Evolutionary conservation across 2,797 vertebrate species (phyloP), one percentile per base, ranked within the genome.

Genomic region (Premnoplex brunnescens): DNA sequence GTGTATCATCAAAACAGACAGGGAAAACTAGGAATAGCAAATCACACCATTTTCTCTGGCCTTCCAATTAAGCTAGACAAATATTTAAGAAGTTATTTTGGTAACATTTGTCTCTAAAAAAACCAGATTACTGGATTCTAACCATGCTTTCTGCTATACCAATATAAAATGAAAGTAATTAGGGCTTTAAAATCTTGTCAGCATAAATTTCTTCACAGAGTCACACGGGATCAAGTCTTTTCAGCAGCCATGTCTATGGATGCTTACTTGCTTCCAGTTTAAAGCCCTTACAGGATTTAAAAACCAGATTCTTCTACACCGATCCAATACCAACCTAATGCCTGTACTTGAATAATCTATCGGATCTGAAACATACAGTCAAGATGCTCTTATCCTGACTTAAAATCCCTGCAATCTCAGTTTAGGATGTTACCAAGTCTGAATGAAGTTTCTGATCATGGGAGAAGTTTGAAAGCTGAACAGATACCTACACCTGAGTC

Each of bases 1-100:
- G 17, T 60, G 21, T 72, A 71, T 59, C 51, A 95, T 62, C 82
- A 89, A 88, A 94, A 94, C 34, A 88, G 76, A 92, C 51, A 89
- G 0, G 1, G 21, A 77, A 79, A 75, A 93, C 24, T 75, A 91
- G 37, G 36, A 91, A 72, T 0, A 90, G 37, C 9, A 90, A 73
- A 73, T 52, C 34, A 81, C 30, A 44, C 5, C 0, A 52, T 82
- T 63, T 96, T 66, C 67, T 87, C 7, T 55, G 23, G 21, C 34
- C 79, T 55, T 73, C 34, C 39, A 90, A 69, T 64, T 85, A 88
- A 69, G 48, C 10, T 62, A 82, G 46, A 77, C 28, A 94, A 91
- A 69, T 92, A 78, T 15, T 88, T 32, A 4, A 23, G 13, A 79
- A 51, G 16, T 78, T 72, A 51, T 66, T 91, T 90, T 87, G 34